These are phyloP conservation scores for Melanotaenia duboulayi DNA, from an alignment of 2,113 vertebrate species.

Conservation along the genomic window DNA sequence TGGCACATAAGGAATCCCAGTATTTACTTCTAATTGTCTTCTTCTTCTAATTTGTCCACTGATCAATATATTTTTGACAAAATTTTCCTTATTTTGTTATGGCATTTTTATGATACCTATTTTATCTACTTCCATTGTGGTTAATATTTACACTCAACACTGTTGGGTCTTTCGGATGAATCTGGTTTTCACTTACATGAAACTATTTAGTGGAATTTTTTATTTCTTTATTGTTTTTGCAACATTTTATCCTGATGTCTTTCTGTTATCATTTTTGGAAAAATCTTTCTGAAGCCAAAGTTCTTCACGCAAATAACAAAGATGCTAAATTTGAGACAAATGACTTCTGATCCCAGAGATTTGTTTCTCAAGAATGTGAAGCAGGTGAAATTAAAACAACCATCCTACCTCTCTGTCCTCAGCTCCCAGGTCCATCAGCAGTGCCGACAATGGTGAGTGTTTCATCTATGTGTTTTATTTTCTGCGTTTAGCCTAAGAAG, in stretches of 20 bases:
- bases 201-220: no score
- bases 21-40: background rate
- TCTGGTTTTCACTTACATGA: no score
- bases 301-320: no score
- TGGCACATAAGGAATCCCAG: background rate
- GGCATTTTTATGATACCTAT: background rate
- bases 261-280: no score
- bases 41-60: background rate
- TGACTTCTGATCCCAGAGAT: background rate
- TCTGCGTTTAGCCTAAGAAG: slow-evolving; percentile 43
- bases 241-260: no score
- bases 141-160: background rate
- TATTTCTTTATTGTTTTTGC: no score
- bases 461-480: slow-evolving; percentile 47
- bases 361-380: background rate
- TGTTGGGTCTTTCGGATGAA: background rate
- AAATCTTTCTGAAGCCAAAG: no score
- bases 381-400: no score
- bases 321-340: background rate
- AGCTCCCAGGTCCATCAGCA: slow-evolving; percentile 84
- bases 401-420: slow-evolving; percentile 24
- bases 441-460: slow-evolving; percentile 90
- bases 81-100: background rate
- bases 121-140: no score
- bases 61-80: background rate